phyloP scores from a whole-genome alignment of 2,888 invertebrate species.

The Drosophila percnosoma region DNA sequence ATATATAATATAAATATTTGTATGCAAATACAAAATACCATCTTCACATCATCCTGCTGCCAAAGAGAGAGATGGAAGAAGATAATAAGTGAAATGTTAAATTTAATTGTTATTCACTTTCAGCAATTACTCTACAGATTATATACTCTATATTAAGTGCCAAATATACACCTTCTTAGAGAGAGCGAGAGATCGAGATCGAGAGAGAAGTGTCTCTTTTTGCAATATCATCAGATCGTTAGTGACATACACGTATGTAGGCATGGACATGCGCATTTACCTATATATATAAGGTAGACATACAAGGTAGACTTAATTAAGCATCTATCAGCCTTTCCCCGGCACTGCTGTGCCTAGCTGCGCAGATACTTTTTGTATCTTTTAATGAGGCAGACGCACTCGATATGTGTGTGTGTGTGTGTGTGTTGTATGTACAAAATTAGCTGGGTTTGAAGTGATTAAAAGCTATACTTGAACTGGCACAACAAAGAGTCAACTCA shows the following conservation, averaged over 20 bases:
- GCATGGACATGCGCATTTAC: neutral
- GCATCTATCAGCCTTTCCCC: neutral
- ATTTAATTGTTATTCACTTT: neutral
- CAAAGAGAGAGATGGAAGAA: neutral
- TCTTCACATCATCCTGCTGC: neutral
- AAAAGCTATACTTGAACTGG: slow-evolving; percentile 52
- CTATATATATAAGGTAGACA: neutral
- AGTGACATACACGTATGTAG: neutral
- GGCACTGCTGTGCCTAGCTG: neutral
- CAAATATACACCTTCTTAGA: neutral
- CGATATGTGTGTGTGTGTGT: neutral
- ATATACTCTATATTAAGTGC: neutral
- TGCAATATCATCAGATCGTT: slow-evolving; percentile 1
- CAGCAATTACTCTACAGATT: neutral
- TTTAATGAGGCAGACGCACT: slow-evolving; percentile 43
- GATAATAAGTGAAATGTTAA: neutral
- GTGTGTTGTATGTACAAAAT: slow-evolving; percentile 28
- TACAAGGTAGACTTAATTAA: neutral
- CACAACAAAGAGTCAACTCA: slow-evolving; percentile 39
- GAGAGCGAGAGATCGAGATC: too few relatives aligned
- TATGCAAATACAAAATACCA: neutral
- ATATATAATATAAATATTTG: neutral
- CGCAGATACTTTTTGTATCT: slow-evolving; percentile 52
- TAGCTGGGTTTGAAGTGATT: slow-evolving; percentile 33
- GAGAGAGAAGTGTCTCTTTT: neutral